Base-by-base conservation (phyloP, 1,140 invertebrate genomes). In the Cyclargus thomasi region DNA sequence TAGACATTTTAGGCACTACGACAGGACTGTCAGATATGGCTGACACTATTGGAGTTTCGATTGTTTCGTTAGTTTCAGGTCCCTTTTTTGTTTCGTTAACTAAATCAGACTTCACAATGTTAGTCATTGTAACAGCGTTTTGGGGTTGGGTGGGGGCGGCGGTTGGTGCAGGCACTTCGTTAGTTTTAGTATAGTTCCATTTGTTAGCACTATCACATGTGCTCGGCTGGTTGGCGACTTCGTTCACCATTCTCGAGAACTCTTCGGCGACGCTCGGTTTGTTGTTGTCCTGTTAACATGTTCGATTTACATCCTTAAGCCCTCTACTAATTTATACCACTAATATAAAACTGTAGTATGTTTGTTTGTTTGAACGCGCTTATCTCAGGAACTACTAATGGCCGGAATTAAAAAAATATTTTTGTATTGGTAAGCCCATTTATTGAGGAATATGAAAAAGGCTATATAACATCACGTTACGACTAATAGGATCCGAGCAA, bases 1-100 rank as follows among this genome's bases (percentile, higher is more conserved):
- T 82, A 68, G 84, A 75, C 79, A 86, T 77, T 85, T 89, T 89
- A 85, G 86, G 86, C 85, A 89, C 86, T 85, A 88, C 86, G 74
- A 88, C 83, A 74, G 86, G 86, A 82, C 82, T 89, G 57, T 88
- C 82, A 65, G 86, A 87, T 83, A 90, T 86, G 62, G 84, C 85
- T 23, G 85, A 88, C 11, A 88, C 87, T 39, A 90, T 78, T 36
- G 85, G 85, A 3, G 85, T 88, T 74, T 88, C 85, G 66, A 71
- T 78, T 62, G 75, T 29, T 74, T 81, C 80, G 67, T 73, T 75
- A 67, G 76, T 80, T 76, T 85, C 77, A 77, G 81, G 69, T 74
- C 75, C 84, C 76, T 81, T 77, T 79, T 83, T 85, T 82, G 65
- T 85, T 77, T 88, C 85, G 64, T 81, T 80, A 80, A 86, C 79